phyloP scores from a whole-genome alignment of 2,888 invertebrate species.

The Callosobruchus maculatus region DNA sequence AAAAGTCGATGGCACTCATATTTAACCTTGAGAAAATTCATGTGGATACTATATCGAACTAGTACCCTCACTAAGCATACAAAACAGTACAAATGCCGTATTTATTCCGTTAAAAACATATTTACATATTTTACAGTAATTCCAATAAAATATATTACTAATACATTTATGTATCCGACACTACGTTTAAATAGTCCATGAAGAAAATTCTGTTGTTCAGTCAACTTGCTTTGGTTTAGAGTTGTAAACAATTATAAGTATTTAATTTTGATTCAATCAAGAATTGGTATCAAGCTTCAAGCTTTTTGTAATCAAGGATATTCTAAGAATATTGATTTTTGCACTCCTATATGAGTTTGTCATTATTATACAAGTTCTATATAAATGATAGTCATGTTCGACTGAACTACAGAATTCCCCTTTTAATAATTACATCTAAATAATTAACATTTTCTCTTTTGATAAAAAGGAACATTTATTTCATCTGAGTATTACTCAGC shows the following conservation, averaged over 20 bases:
- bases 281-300: too few species aligned
- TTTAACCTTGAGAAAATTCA: too few species aligned
- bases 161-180: slow-evolving; percentile 27
- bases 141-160: slow-evolving; percentile 39
- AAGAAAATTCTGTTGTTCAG: slow-evolving; percentile 1
- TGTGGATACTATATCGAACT: too few species aligned
- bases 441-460: slow-evolving; percentile 17
- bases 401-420: not conserved
- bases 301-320: not conserved
- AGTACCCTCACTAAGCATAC: not conserved
- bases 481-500: slow-evolving; percentile 32
- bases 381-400: too few species aligned
- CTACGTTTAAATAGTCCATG: not conserved
- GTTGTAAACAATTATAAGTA: not conserved
- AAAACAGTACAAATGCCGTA: slow-evolving; percentile 2
- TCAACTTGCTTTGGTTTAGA: slow-evolving; percentile 4
- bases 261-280: too few species aligned
- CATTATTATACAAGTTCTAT: too few species aligned
- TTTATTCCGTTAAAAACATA: slow-evolving; percentile 21
- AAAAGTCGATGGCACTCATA: too few species aligned
- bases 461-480: slow-evolving; percentile 44
- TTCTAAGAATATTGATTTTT: not conserved
- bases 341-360: not conserved
- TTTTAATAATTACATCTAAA: not conserved
- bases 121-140: slow-evolving; percentile 40